These are phyloP conservation scores for Helarctos malayanus DNA, from an alignment of 2,797 vertebrate species.

Conservation along the genomic window DNA sequence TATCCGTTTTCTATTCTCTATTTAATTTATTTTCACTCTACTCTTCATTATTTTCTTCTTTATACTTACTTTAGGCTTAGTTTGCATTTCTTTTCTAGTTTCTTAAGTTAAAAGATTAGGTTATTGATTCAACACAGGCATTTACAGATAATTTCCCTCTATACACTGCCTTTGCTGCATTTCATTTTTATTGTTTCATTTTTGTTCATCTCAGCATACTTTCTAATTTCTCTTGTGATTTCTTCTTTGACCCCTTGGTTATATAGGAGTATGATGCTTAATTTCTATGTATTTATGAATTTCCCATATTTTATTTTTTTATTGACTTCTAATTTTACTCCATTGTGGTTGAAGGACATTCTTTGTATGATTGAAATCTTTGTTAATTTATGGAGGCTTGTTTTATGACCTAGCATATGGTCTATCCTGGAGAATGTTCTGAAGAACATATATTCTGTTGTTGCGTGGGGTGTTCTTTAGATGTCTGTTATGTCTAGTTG, in stretches of 20 bases:
- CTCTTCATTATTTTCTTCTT: neutral
- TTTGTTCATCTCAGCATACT: neutral
- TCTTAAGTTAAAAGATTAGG: neutral
- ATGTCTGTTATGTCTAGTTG: neutral
- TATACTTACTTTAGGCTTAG: neutral
- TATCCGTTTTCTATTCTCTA: neutral
- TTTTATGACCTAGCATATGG: neutral
- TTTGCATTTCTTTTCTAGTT: neutral
- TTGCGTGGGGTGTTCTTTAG: neutral
- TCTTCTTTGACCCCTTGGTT: neutral
- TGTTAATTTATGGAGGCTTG: neutral
- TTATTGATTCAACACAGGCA: neutral
- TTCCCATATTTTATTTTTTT: neutral
- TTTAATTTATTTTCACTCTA: neutral
- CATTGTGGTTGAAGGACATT: neutral
- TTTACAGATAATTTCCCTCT: neutral
- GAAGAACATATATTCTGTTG: neutral
- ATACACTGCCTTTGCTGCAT: neutral
- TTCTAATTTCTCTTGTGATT: neutral
- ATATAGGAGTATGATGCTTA: neutral
- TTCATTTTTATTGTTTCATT: neutral
- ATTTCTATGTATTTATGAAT: neutral
- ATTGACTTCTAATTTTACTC: conserved; percentile 39
- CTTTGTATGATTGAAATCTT: conserved; percentile 24
- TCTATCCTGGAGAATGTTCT: neutral